Percentiles rank a stretch among this genome's conserved stretches.
Evolutionary conservation across 2,113 vertebrate species (phyloP).

Genomic region (Oreotrochilus melanogaster): DNA sequence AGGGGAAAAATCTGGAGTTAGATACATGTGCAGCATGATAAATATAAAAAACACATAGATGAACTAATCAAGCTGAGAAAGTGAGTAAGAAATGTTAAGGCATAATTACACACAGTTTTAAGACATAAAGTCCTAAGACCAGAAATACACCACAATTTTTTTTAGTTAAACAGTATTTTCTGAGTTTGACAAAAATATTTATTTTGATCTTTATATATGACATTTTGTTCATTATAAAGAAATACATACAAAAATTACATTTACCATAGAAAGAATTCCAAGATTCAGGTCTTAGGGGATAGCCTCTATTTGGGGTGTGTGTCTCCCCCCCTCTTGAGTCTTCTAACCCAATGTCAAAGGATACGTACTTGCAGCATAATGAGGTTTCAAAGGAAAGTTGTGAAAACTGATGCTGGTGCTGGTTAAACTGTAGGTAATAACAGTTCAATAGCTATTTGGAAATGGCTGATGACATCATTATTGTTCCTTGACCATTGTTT

Average conservation of each 20-base stretch:
- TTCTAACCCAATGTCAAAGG: neutral
- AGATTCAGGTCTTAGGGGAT: neutral
- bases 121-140: neutral
- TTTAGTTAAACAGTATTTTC: neutral
- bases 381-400: neutral
- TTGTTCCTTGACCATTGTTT: neutral
- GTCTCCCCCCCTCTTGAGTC: neutral
- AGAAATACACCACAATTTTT: neutral
- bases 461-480: neutral
- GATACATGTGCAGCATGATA: conserved; percentile 57
- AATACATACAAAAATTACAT: neutral
- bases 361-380: neutral
- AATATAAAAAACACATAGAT: conserved; percentile 68
- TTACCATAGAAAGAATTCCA: neutral
- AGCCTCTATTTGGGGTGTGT: neutral
- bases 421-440: neutral
- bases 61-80: conserved; percentile 67
- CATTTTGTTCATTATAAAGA: neutral
- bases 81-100: neutral
- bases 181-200: neutral
- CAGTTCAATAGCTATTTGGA: neutral
- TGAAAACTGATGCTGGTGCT: neutral
- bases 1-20: conserved; percentile 62
- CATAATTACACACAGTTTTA: neutral
- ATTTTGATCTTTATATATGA: neutral